Conservation (phyloP, 2,888 invertebrate species). For the Furcula furcula region DNA sequence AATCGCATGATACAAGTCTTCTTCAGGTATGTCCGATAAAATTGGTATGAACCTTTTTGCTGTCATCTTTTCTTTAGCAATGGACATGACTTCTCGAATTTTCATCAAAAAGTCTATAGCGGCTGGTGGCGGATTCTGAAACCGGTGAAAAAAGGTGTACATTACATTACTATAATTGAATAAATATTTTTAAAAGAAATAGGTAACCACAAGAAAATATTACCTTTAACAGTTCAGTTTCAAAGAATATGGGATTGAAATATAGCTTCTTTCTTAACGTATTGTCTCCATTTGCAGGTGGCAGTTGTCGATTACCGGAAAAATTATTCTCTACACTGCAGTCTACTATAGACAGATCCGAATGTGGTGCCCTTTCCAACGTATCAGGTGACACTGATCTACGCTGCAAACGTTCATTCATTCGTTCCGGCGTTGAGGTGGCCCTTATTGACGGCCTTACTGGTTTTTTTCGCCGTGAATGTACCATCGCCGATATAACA, state of each 20-base stretch:
- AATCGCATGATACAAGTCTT: slow-evolving; percentile 78
- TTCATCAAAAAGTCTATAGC: slow-evolving; percentile 94
- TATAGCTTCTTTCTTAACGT: slow-evolving; percentile 87
- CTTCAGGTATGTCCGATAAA: slow-evolving; percentile 90
- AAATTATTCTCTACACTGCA: slow-evolving; percentile 56
- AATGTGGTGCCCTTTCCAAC: slow-evolving; percentile 72
- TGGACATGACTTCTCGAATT: slow-evolving; percentile 93
- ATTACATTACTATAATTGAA: not conserved
- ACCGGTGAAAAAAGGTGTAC: slow-evolving; percentile 38
- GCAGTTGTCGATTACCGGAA: slow-evolving; percentile 39
- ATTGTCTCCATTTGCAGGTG: slow-evolving; percentile 61
- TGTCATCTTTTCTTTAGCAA: slow-evolving; percentile 94
- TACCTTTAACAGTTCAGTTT: slow-evolving; percentile 91
- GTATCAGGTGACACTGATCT: slow-evolving; percentile 68
- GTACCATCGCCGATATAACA: slow-evolving; percentile 71
- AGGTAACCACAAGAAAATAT: slow-evolving; percentile 18
- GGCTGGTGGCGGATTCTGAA: slow-evolving; percentile 94
- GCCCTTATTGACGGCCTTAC: slow-evolving; percentile 50
- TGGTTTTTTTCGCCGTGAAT: slow-evolving; percentile 64
- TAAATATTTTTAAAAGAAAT: not conserved
- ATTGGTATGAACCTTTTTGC: slow-evolving; percentile 90
- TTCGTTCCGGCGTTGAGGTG: slow-evolving; percentile 48
- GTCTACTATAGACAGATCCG: slow-evolving; percentile 72
- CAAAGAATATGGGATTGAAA: slow-evolving; percentile 95
- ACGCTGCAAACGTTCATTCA: slow-evolving; percentile 57